These are phyloP conservation scores for Microcebus griseorufus DNA, from an alignment of 2,113 vertebrate species.

Conservation along the genomic window DNA sequence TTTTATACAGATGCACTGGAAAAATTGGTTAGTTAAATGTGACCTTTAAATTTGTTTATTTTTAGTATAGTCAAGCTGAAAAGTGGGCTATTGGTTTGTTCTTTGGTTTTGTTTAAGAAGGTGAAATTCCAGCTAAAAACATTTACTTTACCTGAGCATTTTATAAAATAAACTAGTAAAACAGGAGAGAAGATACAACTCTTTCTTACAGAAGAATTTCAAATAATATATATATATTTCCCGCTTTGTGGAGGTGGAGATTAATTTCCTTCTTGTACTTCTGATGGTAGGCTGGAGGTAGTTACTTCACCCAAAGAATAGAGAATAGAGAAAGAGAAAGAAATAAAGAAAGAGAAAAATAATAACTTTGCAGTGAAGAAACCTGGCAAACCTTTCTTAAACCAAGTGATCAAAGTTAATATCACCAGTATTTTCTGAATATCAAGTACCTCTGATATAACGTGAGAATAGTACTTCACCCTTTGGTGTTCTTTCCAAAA, in stretches of 20 bases:
- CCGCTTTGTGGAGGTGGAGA: not conserved
- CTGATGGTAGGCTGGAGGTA: not conserved
- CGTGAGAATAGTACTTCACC: not conserved
- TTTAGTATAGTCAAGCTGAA: conserved; percentile 21
- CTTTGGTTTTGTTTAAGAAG: conserved; percentile 45
- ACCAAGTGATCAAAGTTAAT: not conserved
- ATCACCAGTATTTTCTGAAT: not conserved
- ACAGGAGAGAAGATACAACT: not conserved
- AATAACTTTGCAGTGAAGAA: not conserved
- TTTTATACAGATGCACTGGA: not conserved
- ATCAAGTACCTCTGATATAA: not conserved
- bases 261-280: not conserved
- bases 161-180: conserved; percentile 75
- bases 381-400: not conserved
- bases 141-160: conserved; percentile 60
- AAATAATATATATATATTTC: not conserved
- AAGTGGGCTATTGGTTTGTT: not conserved
- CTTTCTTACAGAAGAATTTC: not conserved
- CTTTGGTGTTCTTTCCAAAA: not conserved
- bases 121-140: conserved; percentile 47
- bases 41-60: conserved; percentile 55
- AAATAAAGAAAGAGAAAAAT: not conserved
- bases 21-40: not conserved
- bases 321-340: too few species aligned
- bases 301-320: not conserved